A percentile compares a stretch with the other conserved stretches of the same genome.
Evolutionary conservation across 35 echinoderm and acorn worm genomes (phyloP).

Genomic region (Ophiothrix spiculata): DNA sequence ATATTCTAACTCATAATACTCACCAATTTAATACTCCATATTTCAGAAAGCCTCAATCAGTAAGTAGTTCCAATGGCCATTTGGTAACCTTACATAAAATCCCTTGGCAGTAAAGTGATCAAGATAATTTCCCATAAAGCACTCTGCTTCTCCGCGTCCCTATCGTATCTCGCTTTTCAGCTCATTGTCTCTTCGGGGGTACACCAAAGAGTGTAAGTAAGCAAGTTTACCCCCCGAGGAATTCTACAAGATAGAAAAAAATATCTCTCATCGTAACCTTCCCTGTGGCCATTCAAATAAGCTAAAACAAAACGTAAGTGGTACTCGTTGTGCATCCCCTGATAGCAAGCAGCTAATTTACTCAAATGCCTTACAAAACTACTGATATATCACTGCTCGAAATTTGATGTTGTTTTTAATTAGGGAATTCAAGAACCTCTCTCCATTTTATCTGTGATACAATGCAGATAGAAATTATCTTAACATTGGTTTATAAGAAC

Average conservation of each 20-base stretch:
- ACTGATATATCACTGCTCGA: background rate
- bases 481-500: too few species aligned
- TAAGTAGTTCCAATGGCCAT: background rate
- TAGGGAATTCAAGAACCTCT: background rate
- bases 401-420: background rate
- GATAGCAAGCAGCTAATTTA: background rate
- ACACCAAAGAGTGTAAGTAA: background rate
- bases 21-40: too few species aligned
- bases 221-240: background rate
- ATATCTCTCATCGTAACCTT: background rate
- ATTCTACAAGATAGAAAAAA: background rate
- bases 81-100: background rate
- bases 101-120: background rate
- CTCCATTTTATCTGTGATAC: too few species aligned
- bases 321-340: background rate
- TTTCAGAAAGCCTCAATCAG: too few species aligned
- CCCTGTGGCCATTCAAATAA: background rate
- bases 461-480: too few species aligned
- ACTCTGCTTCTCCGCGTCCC: background rate
- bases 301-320: background rate
- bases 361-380: background rate
- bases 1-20: too few species aligned
- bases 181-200: background rate
- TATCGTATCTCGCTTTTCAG: background rate
- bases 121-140: slow-evolving; percentile 8